Conservation (phyloP, 2,113 vertebrate genomes). For the Ctenomys sociabilis region DNA sequence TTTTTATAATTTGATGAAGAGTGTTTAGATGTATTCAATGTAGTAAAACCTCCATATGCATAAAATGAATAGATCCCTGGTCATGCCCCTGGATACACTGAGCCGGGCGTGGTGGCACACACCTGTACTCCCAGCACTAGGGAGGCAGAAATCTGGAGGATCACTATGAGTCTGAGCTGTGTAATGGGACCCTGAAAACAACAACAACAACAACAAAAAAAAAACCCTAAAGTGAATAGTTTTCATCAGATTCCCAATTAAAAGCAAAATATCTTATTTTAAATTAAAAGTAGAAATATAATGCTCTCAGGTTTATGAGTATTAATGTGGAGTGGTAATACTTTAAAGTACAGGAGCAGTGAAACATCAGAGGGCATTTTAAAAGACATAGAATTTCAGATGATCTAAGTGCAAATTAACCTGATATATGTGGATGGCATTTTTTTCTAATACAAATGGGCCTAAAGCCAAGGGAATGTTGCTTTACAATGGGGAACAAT, state of each 20-base stretch:
- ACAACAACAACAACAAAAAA: no score
- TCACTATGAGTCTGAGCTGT: no score
- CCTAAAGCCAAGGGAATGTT: constrained; percentile 65
- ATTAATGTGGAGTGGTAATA: neutral
- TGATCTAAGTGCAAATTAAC: constrained; percentile 61
- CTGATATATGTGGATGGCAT: constrained; percentile 37
- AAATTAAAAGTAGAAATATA: constrained; percentile 39
- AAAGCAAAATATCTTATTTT: neutral
- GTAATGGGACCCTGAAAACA: no score
- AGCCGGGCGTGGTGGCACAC: no score
- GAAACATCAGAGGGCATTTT: neutral
- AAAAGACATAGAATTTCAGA: constrained; percentile 51
- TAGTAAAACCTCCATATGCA: neutral
- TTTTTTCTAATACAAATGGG: constrained; percentile 54
- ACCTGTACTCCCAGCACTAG: no score
- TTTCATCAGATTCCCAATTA: constrained; percentile 7
- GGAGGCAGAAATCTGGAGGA: no score
- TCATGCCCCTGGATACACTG: no score
- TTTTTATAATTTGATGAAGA: constrained; percentile 15
- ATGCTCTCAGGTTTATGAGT: neutral
- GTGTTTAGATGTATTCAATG: neutral
- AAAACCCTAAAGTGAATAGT: neutral
- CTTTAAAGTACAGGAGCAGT: constrained; percentile 46
- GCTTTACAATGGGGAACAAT: constrained; percentile 59
- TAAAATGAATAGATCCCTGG: neutral